Evolutionary conservation across 1,140 invertebrate genomes (phyloP).

Genomic region (Augochlora pura): DNA sequence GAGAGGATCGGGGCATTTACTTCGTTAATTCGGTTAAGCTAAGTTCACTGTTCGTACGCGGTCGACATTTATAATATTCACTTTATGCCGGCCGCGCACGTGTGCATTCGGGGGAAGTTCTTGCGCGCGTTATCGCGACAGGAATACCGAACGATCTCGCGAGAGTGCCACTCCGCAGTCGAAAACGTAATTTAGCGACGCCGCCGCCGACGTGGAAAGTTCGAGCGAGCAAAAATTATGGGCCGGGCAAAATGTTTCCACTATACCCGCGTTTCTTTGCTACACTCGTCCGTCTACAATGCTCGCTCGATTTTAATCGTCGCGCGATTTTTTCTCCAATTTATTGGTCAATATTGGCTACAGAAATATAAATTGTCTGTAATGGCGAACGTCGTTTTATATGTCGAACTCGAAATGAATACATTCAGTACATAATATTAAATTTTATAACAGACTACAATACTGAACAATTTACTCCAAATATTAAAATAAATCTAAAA

Average conservation of each 20-base stretch:
- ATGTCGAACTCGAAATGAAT: too few relatives aligned
- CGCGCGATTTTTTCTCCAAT: too few relatives aligned
- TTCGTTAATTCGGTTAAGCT: constrained; percentile 58
- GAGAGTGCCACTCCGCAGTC: not conserved
- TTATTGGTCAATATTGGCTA: too few relatives aligned
- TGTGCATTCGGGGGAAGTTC: constrained; percentile 48
- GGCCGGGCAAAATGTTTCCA: not conserved
- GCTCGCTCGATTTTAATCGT: too few relatives aligned
- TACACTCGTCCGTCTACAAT: too few relatives aligned
- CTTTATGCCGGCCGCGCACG: constrained; percentile 53
- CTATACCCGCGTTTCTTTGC: too few relatives aligned
- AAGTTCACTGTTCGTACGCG: constrained; percentile 62
- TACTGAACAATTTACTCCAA: too few relatives aligned
- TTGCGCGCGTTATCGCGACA: constrained; percentile 58
- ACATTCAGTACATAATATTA: too few relatives aligned
- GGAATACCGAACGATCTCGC: constrained; percentile 55
- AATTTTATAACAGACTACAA: too few relatives aligned
- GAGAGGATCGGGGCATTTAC: not conserved
- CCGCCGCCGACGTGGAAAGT: not conserved
- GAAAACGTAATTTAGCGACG: constrained; percentile 11
- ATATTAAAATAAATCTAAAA: too few relatives aligned
- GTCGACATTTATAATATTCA: constrained; percentile 65
- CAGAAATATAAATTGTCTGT: too few relatives aligned
- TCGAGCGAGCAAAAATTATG: not conserved
- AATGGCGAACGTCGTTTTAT: too few relatives aligned